Conservation (phyloP, 2,113 vertebrate genomes). For the Tichodroma muraria region DNA sequence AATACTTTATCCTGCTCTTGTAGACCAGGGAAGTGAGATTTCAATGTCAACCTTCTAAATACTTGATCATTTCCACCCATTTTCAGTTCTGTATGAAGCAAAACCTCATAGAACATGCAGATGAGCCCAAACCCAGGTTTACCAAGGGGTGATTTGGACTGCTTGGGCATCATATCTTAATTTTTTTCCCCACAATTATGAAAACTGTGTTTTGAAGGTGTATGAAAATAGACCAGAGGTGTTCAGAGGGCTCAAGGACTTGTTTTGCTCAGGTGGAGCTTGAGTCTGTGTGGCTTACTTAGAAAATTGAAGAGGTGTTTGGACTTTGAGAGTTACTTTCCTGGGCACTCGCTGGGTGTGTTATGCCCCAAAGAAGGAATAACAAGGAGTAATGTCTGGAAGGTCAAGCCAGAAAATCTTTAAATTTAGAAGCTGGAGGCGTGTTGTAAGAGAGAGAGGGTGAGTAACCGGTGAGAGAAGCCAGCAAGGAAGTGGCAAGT, state of each 20-base stretch:
- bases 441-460: background rate
- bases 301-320: background rate
- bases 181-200: background rate
- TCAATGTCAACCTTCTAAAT: background rate
- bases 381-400: slow-evolving; percentile 45
- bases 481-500: slow-evolving; percentile 9
- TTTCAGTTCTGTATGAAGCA: background rate
- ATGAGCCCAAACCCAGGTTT: background rate
- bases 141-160: background rate
- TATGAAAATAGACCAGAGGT: background rate
- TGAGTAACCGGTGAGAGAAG: background rate
- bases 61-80: background rate
- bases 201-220: background rate
- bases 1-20: background rate
- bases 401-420: slow-evolving; percentile 22
- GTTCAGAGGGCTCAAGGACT: background rate
- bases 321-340: background rate
- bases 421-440: slow-evolving; percentile 28
- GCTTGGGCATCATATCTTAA: background rate
- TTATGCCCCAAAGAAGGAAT: slow-evolving; percentile 2
- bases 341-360: background rate
- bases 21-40: background rate
- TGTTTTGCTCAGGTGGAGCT: background rate
- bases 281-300: background rate
- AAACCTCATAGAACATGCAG: background rate